Evolutionary conservation across 1,140 invertebrate genomes (phyloP), one percentile per base, ranked within the genome.

Genomic region (Lethrus apterus): DNA sequence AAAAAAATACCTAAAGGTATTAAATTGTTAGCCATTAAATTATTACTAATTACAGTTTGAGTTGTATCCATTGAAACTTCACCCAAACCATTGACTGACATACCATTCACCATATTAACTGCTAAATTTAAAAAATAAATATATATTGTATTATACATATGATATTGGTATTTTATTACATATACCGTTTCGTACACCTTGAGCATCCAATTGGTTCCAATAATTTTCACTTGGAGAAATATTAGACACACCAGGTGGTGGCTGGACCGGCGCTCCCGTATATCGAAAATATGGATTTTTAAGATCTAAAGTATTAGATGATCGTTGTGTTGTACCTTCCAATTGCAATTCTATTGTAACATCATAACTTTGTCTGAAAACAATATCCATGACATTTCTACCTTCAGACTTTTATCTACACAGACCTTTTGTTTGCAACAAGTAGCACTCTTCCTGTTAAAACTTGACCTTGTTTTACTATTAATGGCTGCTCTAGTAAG

Each of bases 261-360:
- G 86, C 46, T 84, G 82, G 1, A 87, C 86, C 1, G 86, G 83
- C 29, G 88, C 85, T 20, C 90, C 90, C 3, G 89, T 90, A 58
- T 92, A 92, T 67, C 86, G 76, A 71, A 99, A 99, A 77, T 96
- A 98, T 5, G 96, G 96, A 75, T 98, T 99, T 72, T 99, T 99
- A 53, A 99, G 74, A 72, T 99, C 96, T 60, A 99, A 74, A 15
- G 88, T 91, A 66, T 98, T 99, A 44, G 77, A 81, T 33, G 87
- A 89, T 26, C 79, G 79, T 52, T 83, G 80, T 38, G 79, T 80
- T 10, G 89, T 90, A 21, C 92, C 93, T 68, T 96, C 91, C 23
- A 97, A 77, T 49, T 80, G 81, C 46, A 98, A 66, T 57, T 94
- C 89, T 67, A 99, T 97, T 11, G 93, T 93, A n/a, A 98, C 93